These are phyloP conservation scores for Trichogramma dendrolimi DNA, from an alignment of 2,888 invertebrate genomes.

Conservation along the genomic window DNA sequence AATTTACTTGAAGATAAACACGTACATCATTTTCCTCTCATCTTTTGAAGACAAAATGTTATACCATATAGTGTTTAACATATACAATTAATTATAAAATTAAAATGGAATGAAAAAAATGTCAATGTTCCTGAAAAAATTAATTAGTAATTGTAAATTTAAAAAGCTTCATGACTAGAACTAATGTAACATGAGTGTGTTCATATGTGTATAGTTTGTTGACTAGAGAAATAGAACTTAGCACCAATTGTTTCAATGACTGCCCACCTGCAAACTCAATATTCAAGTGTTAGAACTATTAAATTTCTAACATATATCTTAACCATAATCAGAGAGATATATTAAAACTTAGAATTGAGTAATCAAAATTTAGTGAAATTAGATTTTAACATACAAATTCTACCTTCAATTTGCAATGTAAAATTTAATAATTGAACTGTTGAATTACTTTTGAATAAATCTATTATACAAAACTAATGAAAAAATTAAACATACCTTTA, in stretches of 20 bases:
- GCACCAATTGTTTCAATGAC: slow-evolving; percentile 34
- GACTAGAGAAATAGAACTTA: slow-evolving; percentile 29
- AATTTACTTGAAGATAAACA: slow-evolving; percentile 10
- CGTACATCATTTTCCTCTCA: slow-evolving; percentile 21
- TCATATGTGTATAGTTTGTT: slow-evolving; percentile 3
- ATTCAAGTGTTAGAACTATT: slow-evolving; percentile 36
- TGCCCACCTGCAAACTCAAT: slow-evolving; percentile 49
- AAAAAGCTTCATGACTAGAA: slow-evolving; percentile 19
- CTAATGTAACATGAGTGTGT: not conserved
- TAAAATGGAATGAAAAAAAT: slow-evolving; percentile 13
- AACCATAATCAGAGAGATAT: slow-evolving; percentile 14
- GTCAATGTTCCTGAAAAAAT: slow-evolving; percentile 38
- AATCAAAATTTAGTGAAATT: not conserved
- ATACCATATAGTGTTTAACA: not conserved
- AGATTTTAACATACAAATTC: not conserved
- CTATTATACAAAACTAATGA: not conserved
- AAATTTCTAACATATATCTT: slow-evolving; percentile 16
- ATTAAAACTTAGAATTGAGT: not conserved
- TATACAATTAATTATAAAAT: slow-evolving; percentile 9
- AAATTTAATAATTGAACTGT: not conserved
- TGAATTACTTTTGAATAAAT: not conserved
- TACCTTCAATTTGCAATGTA: not conserved
- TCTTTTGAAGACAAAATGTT: slow-evolving; percentile 12
- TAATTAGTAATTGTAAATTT: slow-evolving; percentile 25
- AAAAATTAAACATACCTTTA: slow-evolving; percentile 75